phyloP scores from a whole-genome alignment of 2,888 invertebrate genomes.

The Geophilus truncorum region DNA sequence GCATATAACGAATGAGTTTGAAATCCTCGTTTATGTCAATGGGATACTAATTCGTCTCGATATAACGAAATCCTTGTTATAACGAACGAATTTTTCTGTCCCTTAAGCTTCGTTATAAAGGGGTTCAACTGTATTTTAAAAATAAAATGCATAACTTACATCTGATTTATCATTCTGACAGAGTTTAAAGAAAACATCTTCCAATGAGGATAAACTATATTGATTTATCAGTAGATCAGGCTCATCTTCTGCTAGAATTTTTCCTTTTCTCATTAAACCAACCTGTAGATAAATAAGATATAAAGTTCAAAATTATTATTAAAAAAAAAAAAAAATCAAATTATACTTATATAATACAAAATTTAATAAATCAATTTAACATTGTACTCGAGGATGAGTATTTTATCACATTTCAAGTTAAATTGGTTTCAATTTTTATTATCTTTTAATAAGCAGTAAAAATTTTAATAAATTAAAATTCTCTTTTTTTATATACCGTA shows the following conservation, averaged over 20 bases:
- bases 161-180: slow-evolving; percentile 42
- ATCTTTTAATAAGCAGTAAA: too few species aligned
- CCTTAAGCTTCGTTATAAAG: neutral
- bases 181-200: slow-evolving; percentile 46
- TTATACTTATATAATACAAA: too few species aligned
- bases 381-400: too few species aligned
- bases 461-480: too few species aligned
- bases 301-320: too few species aligned
- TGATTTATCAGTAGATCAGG: slow-evolving; percentile 63
- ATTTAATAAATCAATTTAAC: too few species aligned
- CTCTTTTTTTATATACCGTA: neutral
- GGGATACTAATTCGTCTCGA: too few species aligned
- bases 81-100: neutral
- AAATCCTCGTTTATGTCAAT: too few species aligned
- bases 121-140: neutral
- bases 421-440: too few species aligned
- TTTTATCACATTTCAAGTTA: too few species aligned
- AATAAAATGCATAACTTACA: neutral
- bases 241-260: slow-evolving; percentile 85
- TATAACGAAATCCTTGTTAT: too few species aligned
- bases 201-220: slow-evolving; percentile 43
- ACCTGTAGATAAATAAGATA: slow-evolving; percentile 58
- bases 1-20: too few species aligned
- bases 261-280: slow-evolving; percentile 88
- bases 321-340: neutral